Percentiles rank a stretch among this genome's conserved stretches.
These are phyloP conservation scores for Brachyistius frenatus DNA, from an alignment of 2,113 vertebrate genomes.

Conservation along the genomic window DNA sequence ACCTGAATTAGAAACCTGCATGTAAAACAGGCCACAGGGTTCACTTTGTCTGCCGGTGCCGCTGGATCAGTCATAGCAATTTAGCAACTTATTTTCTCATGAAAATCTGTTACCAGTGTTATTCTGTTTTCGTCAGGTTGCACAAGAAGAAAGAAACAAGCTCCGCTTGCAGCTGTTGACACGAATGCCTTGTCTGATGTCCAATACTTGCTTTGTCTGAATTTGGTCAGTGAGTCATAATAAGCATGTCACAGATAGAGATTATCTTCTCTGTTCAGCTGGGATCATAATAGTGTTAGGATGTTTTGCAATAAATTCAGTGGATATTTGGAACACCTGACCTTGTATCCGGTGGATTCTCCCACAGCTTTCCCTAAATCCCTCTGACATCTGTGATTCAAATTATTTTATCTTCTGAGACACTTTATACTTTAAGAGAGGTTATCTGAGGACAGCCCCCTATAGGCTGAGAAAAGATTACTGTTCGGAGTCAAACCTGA, in stretches of 20 bases:
- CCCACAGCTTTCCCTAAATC: neutral
- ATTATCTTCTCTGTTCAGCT: neutral
- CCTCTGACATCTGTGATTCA: neutral
- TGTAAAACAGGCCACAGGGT: conserved; percentile 39
- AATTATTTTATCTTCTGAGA: neutral
- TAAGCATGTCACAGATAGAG: neutral
- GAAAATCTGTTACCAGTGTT: neutral
- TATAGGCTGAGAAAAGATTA: no score
- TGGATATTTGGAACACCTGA: conserved; percentile 13
- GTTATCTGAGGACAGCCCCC: no score
- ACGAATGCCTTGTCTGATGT: neutral
- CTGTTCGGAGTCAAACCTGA: neutral
- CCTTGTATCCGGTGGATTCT: neutral
- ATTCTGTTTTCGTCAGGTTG: neutral
- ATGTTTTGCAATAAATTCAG: conserved; percentile 11
- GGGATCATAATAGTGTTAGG: conserved; percentile 1
- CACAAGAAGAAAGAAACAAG: neutral
- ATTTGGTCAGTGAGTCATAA: conserved; percentile 5
- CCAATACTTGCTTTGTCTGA: neutral
- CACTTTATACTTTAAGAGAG: neutral
- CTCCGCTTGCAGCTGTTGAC: neutral
- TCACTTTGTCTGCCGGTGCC: conserved; percentile 19
- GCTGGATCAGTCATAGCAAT: neutral
- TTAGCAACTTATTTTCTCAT: neutral
- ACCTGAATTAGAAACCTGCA: conserved; percentile 41